Conservation (phyloP, 1,140 invertebrate genomes). For the Saxidomus purpurata region DNA sequence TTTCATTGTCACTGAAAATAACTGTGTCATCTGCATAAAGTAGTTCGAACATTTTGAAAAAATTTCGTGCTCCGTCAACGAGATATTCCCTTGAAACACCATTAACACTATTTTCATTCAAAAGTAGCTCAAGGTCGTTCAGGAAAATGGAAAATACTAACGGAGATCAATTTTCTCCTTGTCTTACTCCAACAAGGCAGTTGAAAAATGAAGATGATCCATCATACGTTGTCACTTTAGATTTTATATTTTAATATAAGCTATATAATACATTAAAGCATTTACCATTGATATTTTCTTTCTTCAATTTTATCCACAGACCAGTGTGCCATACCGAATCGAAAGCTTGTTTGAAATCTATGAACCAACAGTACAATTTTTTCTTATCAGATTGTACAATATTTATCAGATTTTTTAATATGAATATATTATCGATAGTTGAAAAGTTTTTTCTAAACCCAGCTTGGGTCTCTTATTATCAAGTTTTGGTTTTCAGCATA, state of each 20-base stretch:
- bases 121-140: constrained; percentile 63
- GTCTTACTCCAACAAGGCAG: constrained; percentile 52
- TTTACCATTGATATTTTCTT: constrained; percentile 61
- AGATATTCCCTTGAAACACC: not conserved
- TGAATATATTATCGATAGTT: constrained; percentile 63
- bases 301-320: constrained; percentile 51
- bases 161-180: constrained; percentile 64
- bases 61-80: not conserved
- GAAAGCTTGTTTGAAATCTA: constrained; percentile 72
- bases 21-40: constrained; percentile 70
- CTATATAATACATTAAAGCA: constrained; percentile 55
- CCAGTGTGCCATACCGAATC: constrained; percentile 36
- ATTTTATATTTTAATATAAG: constrained; percentile 64
- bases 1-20: constrained; percentile 33
- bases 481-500: not conserved
- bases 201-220: constrained; percentile 23
- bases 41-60: constrained; percentile 48
- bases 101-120: not conserved
- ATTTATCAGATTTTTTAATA: constrained; percentile 62
- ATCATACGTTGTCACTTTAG: not conserved
- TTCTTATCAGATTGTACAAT: constrained; percentile 29
- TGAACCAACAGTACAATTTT: constrained; percentile 60
- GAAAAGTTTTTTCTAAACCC: constrained; percentile 69
- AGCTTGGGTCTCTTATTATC: constrained; percentile 62
- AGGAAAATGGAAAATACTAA: constrained; percentile 65